A percentile compares a stretch with the other conserved stretches of the same genome.
Evolutionary conservation across 2,888 invertebrate genomes (phyloP).

Genomic region (Leptogaster cylindrica): DNA sequence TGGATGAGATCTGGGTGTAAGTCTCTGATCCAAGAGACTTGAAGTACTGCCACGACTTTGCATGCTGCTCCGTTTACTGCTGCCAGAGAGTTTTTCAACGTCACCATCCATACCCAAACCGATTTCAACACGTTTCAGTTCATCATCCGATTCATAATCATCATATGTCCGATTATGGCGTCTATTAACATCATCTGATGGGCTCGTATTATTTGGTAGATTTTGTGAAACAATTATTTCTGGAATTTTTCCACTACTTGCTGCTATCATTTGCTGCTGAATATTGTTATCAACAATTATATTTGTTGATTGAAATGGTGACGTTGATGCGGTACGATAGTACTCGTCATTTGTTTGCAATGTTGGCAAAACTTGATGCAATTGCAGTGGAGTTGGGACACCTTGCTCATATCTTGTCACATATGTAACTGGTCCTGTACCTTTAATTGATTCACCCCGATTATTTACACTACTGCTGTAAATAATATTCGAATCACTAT

Average conservation of each 20-base stretch:
- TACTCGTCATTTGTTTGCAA: slow-evolving; percentile 61
- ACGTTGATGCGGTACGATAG: slow-evolving; percentile 67
- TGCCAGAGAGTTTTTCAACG: slow-evolving; percentile 75
- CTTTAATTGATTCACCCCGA: slow-evolving; percentile 36
- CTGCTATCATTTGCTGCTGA: slow-evolving; percentile 29
- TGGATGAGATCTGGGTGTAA: slow-evolving; percentile 89
- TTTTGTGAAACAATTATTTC: slow-evolving; percentile 58
- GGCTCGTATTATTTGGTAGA: slow-evolving; percentile 49
- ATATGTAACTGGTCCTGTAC: slow-evolving; percentile 33
- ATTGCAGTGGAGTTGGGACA: slow-evolving; percentile 52
- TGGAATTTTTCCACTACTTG: slow-evolving; percentile 51
- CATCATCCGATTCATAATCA: slow-evolving; percentile 88
- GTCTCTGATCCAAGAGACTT: slow-evolving; percentile 80
- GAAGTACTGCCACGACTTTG: slow-evolving; percentile 92
- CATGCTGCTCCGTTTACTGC: slow-evolving; percentile 89
- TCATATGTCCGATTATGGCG: slow-evolving; percentile 68
- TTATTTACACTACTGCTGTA: slow-evolving; percentile 39
- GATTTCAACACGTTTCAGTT: slow-evolving; percentile 84
- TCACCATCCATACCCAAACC: slow-evolving; percentile 75
- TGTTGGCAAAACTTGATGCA: slow-evolving; percentile 59
- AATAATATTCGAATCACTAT: slow-evolving; percentile 43
- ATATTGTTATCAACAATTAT: slow-evolving; percentile 41
- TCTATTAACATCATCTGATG: slow-evolving; percentile 63
- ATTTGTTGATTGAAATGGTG: slow-evolving; percentile 65
- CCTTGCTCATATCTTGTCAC: slow-evolving; percentile 54